Evolutionary conservation across 2,888 invertebrate species (phyloP).

Genomic region (Halictus quadricinctus): DNA sequence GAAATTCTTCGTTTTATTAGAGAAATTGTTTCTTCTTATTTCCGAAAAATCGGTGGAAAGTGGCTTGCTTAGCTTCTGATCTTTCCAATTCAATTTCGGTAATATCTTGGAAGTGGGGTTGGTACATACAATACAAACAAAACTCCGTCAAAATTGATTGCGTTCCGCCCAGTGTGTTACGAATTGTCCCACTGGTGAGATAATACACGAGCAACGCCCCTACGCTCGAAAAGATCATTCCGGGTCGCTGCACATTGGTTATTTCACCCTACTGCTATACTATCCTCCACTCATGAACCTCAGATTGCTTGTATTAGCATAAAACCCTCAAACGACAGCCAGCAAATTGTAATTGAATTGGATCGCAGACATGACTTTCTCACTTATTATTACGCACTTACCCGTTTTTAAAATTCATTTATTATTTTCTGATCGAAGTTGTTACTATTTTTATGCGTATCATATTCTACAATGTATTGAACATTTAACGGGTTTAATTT

Average conservation of each 20-base stretch:
- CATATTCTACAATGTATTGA: no score
- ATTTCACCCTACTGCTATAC: constrained; percentile 55
- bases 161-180: constrained; percentile 63
- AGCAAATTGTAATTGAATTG: constrained; percentile 65
- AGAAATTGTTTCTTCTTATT: background rate
- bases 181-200: constrained; percentile 61
- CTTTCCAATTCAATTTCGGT: background rate
- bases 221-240: constrained; percentile 68
- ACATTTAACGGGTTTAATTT: no score
- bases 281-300: constrained; percentile 60
- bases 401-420: background rate
- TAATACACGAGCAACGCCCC: constrained; percentile 69
- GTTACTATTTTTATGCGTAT: background rate
- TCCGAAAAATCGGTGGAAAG: background rate
- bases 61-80: background rate
- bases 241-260: constrained; percentile 69
- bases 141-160: constrained; percentile 63
- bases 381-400: no score
- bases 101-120: background rate
- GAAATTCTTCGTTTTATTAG: background rate
- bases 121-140: constrained; percentile 9
- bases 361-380: background rate
- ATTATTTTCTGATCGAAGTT: background rate
- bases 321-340: constrained; percentile 57
- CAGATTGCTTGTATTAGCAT: constrained; percentile 71